Conservation (phyloP, 2,888 invertebrate genomes). For the Cryptops parisi region DNA sequence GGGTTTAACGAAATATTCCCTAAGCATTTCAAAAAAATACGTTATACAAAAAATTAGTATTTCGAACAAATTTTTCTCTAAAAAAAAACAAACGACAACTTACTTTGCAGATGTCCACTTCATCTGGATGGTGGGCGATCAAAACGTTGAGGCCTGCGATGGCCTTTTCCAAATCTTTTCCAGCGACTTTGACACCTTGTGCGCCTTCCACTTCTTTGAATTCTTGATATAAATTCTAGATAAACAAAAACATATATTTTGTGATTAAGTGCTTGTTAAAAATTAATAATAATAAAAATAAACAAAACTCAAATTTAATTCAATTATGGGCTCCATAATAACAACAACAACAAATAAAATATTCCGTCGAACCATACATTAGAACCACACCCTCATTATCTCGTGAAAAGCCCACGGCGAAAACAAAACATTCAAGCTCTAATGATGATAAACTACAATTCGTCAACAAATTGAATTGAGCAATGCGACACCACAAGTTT, state of each 20-base stretch:
- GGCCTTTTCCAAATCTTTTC: conserved; percentile 94
- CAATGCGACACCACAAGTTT: no score
- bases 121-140: conserved; percentile 84
- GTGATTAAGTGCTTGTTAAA: neutral
- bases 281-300: conserved; percentile 22
- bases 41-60: conserved; percentile 1
- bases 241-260: neutral
- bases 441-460: neutral
- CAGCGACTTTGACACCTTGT: conserved; percentile 96
- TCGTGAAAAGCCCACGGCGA: neutral
- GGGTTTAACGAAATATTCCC: conserved; percentile 5
- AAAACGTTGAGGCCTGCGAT: conserved; percentile 87
- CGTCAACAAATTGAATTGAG: no score
- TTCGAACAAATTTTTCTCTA: neutral
- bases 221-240: conserved; percentile 57
- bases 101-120: conserved; percentile 61
- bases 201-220: conserved; percentile 89
- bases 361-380: no score
- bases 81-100: neutral
- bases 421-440: neutral
- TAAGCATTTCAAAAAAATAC: conserved; percentile 3
- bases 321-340: no score
- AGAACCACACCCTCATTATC: no score
- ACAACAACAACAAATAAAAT: no score
- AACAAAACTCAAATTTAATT: conserved; percentile 13